Conservation (phyloP, 2,888 invertebrate species). For the Idaea dimidiata region DNA sequence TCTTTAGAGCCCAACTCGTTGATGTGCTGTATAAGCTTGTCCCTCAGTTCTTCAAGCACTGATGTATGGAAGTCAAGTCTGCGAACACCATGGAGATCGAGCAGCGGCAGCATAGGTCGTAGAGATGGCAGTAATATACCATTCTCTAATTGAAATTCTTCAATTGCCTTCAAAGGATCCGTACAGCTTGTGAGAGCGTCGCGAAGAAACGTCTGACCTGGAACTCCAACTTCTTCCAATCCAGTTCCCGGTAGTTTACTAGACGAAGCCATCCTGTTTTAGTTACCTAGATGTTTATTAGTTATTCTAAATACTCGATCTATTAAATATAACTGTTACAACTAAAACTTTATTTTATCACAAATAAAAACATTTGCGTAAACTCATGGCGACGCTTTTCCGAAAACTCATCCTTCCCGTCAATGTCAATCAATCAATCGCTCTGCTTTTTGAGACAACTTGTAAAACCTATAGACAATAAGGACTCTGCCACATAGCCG, state of each 20-base stretch:
- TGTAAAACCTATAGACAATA: no score
- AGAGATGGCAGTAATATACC: slow-evolving; percentile 95
- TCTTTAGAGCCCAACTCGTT: slow-evolving; percentile 90
- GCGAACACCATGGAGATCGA: slow-evolving; percentile 96
- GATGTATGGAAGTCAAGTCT: slow-evolving; percentile 97
- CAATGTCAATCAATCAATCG: neutral
- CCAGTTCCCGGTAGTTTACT: slow-evolving; percentile 81
- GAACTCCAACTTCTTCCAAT: slow-evolving; percentile 91
- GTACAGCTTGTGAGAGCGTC: slow-evolving; percentile 97
- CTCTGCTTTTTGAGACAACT: no score
- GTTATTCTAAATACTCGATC: neutral
- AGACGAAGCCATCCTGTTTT: slow-evolving; percentile 60
- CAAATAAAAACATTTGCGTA: neutral
- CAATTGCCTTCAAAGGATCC: slow-evolving; percentile 98
- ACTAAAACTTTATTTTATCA: neutral
- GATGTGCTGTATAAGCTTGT: slow-evolving; percentile 87
- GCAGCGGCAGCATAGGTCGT: slow-evolving; percentile 95
- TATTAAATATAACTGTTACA: neutral
- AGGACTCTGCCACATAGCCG: no score
- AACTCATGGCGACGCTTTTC: neutral
- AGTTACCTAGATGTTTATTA: neutral
- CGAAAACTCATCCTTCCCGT: neutral
- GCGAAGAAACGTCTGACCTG: slow-evolving; percentile 91
- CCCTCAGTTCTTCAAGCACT: slow-evolving; percentile 88
- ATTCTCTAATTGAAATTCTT: slow-evolving; percentile 98